A percentile compares a stretch with the other conserved stretches of the same genome.
Conservation (phyloP, 2,113 vertebrate species). For the Bufo bufo region DNA sequence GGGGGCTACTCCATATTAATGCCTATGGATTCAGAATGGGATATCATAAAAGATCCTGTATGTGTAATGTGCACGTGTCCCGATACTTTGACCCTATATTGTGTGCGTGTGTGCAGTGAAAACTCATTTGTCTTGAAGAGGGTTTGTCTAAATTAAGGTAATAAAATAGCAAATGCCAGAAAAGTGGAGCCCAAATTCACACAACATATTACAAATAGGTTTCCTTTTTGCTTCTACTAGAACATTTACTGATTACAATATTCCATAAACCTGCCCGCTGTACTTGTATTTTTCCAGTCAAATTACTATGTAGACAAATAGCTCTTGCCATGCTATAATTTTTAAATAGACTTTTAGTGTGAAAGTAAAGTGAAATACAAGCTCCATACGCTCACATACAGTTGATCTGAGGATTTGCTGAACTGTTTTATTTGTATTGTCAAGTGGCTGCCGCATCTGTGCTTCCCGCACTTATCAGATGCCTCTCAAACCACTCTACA, state of each 20-base stretch:
- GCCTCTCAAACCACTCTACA: constrained; percentile 32
- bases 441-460: constrained; percentile 43
- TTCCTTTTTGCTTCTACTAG: not conserved
- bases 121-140: not conserved
- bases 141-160: not conserved
- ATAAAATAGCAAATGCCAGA: not conserved
- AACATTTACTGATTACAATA: not conserved
- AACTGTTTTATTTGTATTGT: constrained; percentile 44
- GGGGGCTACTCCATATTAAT: too few relatives aligned
- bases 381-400: constrained; percentile 15
- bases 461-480: constrained; percentile 45
- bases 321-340: not conserved
- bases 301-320: constrained; percentile 10
- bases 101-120: too few relatives aligned
- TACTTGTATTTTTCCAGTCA: not conserved
- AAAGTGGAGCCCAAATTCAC: not conserved
- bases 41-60: too few relatives aligned
- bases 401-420: constrained; percentile 39
- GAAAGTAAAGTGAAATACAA: constrained; percentile 37
- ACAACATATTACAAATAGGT: too few relatives aligned
- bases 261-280: not conserved
- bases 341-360: constrained; percentile 22
- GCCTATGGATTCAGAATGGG: too few relatives aligned
- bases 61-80: too few relatives aligned
- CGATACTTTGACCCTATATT: too few relatives aligned